These are phyloP conservation scores for Aspidoscelis tigris DNA, from an alignment of 2,113 vertebrate species.

Conservation along the genomic window DNA sequence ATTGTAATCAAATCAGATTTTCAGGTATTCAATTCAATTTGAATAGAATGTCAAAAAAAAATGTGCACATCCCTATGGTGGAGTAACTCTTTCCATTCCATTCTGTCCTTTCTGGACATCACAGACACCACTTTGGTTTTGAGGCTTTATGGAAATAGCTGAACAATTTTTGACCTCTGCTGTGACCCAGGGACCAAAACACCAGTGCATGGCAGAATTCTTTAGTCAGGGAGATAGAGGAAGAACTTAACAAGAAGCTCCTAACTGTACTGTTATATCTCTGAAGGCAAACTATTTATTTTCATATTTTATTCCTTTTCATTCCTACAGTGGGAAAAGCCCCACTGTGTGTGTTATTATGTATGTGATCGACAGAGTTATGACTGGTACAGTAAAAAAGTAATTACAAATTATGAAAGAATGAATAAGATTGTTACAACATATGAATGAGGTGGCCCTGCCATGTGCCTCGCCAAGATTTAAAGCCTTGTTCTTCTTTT, in stretches of 20 bases:
- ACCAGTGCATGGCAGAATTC: conserved; percentile 12
- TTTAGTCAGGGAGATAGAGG: conserved; percentile 45
- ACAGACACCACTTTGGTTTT: not conserved
- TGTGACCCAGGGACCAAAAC: not conserved
- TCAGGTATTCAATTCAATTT: no score
- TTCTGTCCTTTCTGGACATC: not conserved
- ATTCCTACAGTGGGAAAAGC: not conserved
- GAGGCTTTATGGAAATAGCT: not conserved
- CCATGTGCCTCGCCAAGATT: conserved; percentile 51
- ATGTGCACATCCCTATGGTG: no score
- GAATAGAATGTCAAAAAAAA: not conserved
- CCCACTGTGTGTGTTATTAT: conserved; percentile 46
- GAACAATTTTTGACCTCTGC: not conserved
- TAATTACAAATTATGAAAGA: conserved; percentile 59
- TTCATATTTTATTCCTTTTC: conserved; percentile 38
- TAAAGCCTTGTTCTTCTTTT: conserved; percentile 59
- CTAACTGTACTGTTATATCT: conserved; percentile 31
- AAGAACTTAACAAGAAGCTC: conserved; percentile 14
- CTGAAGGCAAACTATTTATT: conserved; percentile 58
- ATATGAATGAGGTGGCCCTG: conserved; percentile 47
- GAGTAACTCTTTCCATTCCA: not conserved
- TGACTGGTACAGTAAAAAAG: conserved; percentile 56
- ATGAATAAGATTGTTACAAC: conserved; percentile 46
- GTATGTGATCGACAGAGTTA: conserved; percentile 59
- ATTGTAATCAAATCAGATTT: no score